phyloP scores from a whole-genome alignment of 1,140 invertebrate species.

The Streblospio benedicti region DNA sequence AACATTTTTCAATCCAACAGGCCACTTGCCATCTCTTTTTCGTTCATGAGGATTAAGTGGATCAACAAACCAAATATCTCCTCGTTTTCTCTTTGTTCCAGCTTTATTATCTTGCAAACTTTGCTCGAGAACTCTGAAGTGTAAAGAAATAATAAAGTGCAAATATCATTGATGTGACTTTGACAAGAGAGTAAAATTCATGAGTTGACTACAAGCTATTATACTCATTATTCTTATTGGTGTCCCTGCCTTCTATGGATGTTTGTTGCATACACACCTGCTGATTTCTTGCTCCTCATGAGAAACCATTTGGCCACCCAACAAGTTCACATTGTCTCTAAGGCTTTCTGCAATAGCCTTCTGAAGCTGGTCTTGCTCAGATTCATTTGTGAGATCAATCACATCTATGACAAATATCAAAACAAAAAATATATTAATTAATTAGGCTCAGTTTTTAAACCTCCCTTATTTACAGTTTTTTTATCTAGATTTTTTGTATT shows the following conservation, averaged over 20 bases:
- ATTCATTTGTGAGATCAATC: conserved; percentile 43
- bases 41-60: conserved; percentile 50
- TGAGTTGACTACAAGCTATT: background rate
- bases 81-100: conserved; percentile 44
- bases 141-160: background rate
- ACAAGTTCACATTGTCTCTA: conserved; percentile 36
- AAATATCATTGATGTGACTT: background rate
- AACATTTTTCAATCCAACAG: conserved; percentile 52
- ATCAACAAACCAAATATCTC: conserved; percentile 47
- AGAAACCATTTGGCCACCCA: conserved; percentile 39
- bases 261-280: conserved; percentile 35
- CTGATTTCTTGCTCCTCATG: conserved; percentile 48
- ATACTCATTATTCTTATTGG: background rate
- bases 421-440: background rate
- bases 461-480: too few species aligned
- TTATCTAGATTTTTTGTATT: too few species aligned
- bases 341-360: conserved; percentile 48
- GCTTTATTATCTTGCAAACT: conserved; percentile 45
- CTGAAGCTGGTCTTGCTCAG: conserved; percentile 40
- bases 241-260: background rate
- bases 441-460: background rate
- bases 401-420: conserved; percentile 18
- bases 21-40: conserved; percentile 44
- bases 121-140: conserved; percentile 46
- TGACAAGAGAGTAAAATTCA: background rate